Evolutionary conservation across 2,113 vertebrate species (phyloP).

Genomic region (Dolichallabes microphthalmus): DNA sequence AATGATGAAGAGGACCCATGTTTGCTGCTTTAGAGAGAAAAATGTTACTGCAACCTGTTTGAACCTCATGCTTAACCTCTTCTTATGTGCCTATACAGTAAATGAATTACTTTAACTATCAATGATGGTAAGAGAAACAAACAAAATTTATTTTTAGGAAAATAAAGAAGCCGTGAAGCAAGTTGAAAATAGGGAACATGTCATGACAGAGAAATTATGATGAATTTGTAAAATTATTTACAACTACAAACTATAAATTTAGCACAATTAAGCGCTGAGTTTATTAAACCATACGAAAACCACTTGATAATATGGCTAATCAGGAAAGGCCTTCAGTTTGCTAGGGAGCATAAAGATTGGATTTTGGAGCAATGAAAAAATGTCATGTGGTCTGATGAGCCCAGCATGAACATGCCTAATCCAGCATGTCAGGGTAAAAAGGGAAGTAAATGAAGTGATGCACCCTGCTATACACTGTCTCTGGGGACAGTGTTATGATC

Average conservation of each 20-base stretch:
- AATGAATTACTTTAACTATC: neutral
- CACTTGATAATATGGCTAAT: no score
- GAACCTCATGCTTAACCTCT: neutral
- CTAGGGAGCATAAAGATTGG: no score
- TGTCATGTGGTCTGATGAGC: no score
- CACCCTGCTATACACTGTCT: no score
- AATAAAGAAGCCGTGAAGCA: neutral
- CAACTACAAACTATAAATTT: neutral
- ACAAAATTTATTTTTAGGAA: neutral
- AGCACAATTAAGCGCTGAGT: no score
- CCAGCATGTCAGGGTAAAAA: no score
- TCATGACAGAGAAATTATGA: neutral
- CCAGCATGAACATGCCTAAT: no score
- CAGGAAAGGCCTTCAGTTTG: no score
- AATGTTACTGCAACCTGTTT: neutral
- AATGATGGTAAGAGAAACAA: neutral
- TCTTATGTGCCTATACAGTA: neutral
- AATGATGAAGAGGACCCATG: neutral
- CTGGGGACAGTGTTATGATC: no score
- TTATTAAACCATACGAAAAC: no score
- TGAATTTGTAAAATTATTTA: neutral
- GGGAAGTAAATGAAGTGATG: no score
- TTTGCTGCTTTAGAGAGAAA: neutral
- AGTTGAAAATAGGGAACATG: neutral
- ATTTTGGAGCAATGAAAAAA: no score